Evolutionary conservation across 2,113 vertebrate species (phyloP), one percentile per base, ranked within the genome.

Genomic region (Gobio gobio): DNA sequence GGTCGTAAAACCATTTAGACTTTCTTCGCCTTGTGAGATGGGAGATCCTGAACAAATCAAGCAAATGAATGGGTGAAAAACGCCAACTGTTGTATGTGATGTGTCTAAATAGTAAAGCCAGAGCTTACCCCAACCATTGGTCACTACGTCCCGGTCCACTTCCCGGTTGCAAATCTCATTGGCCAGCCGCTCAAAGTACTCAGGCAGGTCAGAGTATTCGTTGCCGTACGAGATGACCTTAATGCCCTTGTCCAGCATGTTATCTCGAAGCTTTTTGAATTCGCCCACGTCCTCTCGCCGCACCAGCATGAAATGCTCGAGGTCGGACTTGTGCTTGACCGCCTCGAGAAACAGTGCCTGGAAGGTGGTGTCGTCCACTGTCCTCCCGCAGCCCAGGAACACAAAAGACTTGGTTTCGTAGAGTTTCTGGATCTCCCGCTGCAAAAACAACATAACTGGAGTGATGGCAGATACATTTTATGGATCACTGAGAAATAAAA

Each of bases 181-280:
- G 14, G 97, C 93, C 88, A 99, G 94, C 78, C 97, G 94, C 92
- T 96, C 96, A 0, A 99, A 96, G 91, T 98, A 99, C 83, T 98
- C 96, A 0, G 97, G 98, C 88, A 99, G 88, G 88, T 99, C 97
- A 0, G 93, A 56, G n/a, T 97, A 97, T 75, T 99, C 96, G 0
- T 96, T 96, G 59, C 98, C 97, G 0, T 99, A 98, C 64, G 97
- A 97, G 89, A 99, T 97, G 80, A 99, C 98, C 89, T 99, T 98
- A 86, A 99, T 98, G 81, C 98, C 97, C 89, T 98, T 98, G 92
- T 98, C 97, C 89, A 99, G 93, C 97, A 99, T 97, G 94, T 98
- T 98, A 93, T 99, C 97, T 0, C 97, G 94, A 43, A 99, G 95
- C 91, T 98, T 98, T 93, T 97, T 97, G 91, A 98, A 98, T 87